phyloP scores from a whole-genome alignment of 2,113 vertebrate genomes.

The Limnothrissa miodon region DNA sequence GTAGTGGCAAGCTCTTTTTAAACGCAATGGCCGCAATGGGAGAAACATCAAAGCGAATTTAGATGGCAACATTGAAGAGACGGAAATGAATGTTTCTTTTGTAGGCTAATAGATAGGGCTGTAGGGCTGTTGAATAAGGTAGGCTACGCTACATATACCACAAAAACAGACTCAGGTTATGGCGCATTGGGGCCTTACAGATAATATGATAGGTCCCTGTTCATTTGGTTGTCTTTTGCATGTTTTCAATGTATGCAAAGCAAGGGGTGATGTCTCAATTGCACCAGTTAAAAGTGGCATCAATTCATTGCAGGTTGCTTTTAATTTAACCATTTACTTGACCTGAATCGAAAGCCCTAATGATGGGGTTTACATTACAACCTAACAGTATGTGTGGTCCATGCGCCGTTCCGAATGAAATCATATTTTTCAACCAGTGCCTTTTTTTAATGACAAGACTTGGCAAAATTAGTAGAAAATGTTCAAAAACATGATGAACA shows the following conservation, averaged over 20 bases:
- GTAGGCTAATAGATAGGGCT: no score
- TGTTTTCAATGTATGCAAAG: constrained; percentile 1
- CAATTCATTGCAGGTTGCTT: neutral
- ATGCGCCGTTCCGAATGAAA: neutral
- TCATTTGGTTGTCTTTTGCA: constrained; percentile 3
- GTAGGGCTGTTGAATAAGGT: neutral
- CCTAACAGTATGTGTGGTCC: neutral
- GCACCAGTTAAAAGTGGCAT: neutral
- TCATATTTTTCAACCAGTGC: neutral
- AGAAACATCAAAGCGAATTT: neutral
- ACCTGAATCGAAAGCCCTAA: neutral
- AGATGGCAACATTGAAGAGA: neutral
- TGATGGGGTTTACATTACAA: neutral
- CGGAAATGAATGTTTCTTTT: neutral
- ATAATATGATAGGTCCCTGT: neutral
- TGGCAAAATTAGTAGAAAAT: neutral
- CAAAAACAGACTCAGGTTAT: neutral
- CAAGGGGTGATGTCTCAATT: neutral
- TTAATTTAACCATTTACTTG: neutral
- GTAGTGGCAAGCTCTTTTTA: neutral
- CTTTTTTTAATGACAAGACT: neutral
- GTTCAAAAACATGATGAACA: neutral
- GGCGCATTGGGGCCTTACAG: neutral
- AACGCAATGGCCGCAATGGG: neutral
- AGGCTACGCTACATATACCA: neutral